phyloP scores from a whole-genome alignment of 2,888 invertebrate species.

The Pycnomerus fuliginosus region DNA sequence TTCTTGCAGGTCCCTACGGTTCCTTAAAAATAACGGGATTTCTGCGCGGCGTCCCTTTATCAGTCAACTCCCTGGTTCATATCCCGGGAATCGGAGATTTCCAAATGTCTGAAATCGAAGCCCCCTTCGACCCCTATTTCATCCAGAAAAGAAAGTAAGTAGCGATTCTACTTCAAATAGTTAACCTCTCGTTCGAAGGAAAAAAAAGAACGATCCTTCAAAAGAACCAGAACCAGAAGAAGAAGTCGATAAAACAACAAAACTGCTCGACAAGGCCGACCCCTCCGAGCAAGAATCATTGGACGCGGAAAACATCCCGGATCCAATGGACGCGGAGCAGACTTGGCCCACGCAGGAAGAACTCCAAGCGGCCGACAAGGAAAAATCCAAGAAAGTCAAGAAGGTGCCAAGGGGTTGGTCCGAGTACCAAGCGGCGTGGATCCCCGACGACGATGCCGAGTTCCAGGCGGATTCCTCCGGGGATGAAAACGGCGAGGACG shows the following conservation, averaged over 20 bases:
- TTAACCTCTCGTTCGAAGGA: too few species aligned
- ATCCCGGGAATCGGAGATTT: slow-evolving; percentile 92
- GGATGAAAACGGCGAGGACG: slow-evolving; percentile 64
- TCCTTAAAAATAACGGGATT: slow-evolving; percentile 83
- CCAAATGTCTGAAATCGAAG: slow-evolving; percentile 81
- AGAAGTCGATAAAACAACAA: slow-evolving; percentile 37
- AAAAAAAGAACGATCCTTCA: slow-evolving; percentile 15
- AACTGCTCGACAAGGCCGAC: slow-evolving; percentile 63
- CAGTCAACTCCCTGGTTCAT: slow-evolving; percentile 87
- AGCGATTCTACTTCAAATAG: slow-evolving; percentile 17
- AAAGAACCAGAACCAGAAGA: neutral
- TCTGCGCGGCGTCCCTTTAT: slow-evolving; percentile 77
- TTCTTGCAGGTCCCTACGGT: slow-evolving; percentile 55
- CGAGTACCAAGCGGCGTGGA: slow-evolving; percentile 95
- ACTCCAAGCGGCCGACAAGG: slow-evolving; percentile 68
- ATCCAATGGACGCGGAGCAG: slow-evolving; percentile 93
- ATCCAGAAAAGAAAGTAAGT: slow-evolving; percentile 56
- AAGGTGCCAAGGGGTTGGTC: slow-evolving; percentile 93
- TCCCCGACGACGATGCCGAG: slow-evolving; percentile 62
- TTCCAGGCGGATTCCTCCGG: slow-evolving; percentile 57
- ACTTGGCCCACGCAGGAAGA: slow-evolving; percentile 97
- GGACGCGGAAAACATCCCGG: slow-evolving; percentile 76
- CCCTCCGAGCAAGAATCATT: slow-evolving; percentile 71
- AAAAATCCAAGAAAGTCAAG: slow-evolving; percentile 62
- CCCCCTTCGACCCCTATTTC: slow-evolving; percentile 68